phyloP scores from a whole-genome alignment of 2,113 vertebrate genomes.

The Chrysochloris asiatica region DNA sequence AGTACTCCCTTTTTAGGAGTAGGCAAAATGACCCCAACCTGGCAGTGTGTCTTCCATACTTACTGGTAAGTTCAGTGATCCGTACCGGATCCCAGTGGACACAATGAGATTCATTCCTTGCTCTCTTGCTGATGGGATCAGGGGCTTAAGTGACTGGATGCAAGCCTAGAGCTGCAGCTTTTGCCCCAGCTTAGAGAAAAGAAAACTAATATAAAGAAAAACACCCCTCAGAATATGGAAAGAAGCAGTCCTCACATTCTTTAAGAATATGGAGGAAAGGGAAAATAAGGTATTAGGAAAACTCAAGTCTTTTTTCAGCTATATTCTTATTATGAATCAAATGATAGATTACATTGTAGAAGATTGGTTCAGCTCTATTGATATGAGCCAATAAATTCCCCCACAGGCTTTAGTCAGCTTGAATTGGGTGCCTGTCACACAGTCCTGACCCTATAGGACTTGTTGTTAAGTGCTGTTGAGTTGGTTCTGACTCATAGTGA shows the following conservation, averaged over 20 bases:
- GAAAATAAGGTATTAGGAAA: too few relatives aligned
- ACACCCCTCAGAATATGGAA: background rate
- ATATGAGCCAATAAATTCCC: background rate
- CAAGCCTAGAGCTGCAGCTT: background rate
- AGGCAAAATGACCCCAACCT: background rate
- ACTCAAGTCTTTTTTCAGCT: too few relatives aligned
- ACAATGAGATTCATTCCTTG: background rate
- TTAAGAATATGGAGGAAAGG: too few relatives aligned
- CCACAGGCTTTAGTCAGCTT: slow-evolving; percentile 17
- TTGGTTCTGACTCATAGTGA: too few relatives aligned
- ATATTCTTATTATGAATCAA: too few relatives aligned
- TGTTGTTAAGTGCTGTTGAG: too few relatives aligned
- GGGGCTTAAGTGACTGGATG: background rate
- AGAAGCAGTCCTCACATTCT: background rate
- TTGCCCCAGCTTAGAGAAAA: slow-evolving; percentile 18
- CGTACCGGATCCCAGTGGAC: background rate
- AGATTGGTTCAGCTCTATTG: too few relatives aligned
- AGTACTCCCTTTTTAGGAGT: background rate
- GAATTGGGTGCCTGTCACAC: background rate
- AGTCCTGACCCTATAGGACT: background rate
- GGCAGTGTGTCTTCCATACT: background rate
- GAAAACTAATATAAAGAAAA: background rate
- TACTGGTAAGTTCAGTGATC: background rate
- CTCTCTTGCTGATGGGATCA: background rate
- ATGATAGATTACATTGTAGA: too few relatives aligned